These are phyloP conservation scores for Cephus rjabovi DNA, from an alignment of 2,888 invertebrate species.

Conservation along the genomic window DNA sequence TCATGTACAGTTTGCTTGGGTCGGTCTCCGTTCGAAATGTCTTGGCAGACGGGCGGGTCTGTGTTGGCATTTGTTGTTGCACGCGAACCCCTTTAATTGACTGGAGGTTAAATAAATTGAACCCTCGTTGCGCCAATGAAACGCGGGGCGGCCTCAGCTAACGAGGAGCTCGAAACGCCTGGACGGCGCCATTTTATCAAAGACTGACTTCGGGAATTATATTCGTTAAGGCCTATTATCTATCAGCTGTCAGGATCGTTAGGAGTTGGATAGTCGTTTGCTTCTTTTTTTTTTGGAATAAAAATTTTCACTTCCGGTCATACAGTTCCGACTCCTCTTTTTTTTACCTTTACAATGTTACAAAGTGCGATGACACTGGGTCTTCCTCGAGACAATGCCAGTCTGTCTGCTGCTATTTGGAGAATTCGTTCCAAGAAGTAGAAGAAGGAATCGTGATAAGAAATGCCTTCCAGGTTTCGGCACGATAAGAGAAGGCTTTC, in stretches of 20 bases:
- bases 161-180: background rate
- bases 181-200: background rate
- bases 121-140: conserved; percentile 22
- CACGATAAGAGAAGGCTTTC: background rate
- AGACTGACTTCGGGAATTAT: background rate
- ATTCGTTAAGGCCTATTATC: background rate
- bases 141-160: conserved; percentile 5
- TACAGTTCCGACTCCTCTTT: background rate
- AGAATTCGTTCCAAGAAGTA: background rate
- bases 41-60: background rate
- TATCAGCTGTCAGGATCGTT: background rate
- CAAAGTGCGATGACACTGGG: background rate
- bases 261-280: background rate
- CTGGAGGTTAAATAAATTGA: conserved; percentile 36
- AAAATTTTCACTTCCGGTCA: background rate
- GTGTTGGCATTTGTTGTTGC: conserved; percentile 10
- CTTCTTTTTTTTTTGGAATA: background rate
- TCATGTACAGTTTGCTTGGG: background rate
- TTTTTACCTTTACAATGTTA: background rate
- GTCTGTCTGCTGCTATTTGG: background rate
- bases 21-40: background rate
- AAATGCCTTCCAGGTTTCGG: background rate
- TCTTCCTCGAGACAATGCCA: background rate
- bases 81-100: conserved; percentile 27
- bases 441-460: background rate